Percentiles rank a stretch among this genome's conserved stretches.
Evolutionary conservation across 2,797 vertebrate species (phyloP).

Genomic region (Cynopterus sphinx): DNA sequence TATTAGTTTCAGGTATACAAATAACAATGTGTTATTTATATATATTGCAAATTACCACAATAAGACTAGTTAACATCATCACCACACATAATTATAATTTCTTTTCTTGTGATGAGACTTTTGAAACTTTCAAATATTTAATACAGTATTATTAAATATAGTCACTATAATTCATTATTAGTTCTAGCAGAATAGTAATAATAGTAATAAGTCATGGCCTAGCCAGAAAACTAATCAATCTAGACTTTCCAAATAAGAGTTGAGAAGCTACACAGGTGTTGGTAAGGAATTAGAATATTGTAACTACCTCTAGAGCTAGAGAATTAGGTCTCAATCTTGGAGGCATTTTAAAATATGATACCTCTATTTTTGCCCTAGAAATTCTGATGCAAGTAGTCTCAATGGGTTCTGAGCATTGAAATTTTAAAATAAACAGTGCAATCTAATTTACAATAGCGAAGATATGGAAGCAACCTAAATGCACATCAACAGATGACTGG

Average conservation of each 20-base stretch:
- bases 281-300: not conserved
- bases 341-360: not conserved
- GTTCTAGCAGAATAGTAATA: not conserved
- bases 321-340: not conserved
- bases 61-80: not conserved
- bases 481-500: too few relatives aligned
- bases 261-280: not conserved
- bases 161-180: not conserved
- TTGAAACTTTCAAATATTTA: not conserved
- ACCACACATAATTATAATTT: not conserved
- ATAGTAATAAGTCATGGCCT: not conserved
- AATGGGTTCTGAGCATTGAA: not conserved
- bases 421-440: not conserved
- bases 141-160: not conserved
- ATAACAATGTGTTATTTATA: not conserved
- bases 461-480: too few relatives aligned
- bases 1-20: not conserved
- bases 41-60: not conserved
- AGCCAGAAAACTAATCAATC: not conserved
- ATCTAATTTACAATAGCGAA: too few relatives aligned
- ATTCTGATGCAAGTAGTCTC: not conserved
- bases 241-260: not conserved
- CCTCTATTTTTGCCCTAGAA: not conserved
- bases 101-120: not conserved
- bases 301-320: not conserved